These are phyloP conservation scores for Gobio occitaniae DNA, from an alignment of 2,797 vertebrate species.

Conservation along the genomic window DNA sequence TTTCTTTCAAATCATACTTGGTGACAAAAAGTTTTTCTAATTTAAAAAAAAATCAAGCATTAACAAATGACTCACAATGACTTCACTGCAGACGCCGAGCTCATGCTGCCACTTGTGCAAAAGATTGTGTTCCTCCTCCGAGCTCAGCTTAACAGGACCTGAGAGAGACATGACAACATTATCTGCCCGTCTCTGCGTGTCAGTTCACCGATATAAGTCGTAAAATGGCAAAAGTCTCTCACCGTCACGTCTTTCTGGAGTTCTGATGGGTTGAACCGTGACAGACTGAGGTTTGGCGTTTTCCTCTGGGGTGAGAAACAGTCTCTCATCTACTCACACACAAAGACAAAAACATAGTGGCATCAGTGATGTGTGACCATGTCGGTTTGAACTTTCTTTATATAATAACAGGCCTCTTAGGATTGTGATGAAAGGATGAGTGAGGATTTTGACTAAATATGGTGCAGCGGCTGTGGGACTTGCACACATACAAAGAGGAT, in stretches of 20 bases:
- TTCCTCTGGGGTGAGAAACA: conserved; percentile 13
- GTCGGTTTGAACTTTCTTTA: background rate
- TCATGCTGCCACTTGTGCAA: conserved; percentile 89
- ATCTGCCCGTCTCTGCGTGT: background rate
- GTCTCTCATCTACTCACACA: conserved; percentile 26
- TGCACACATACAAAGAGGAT: conserved; percentile 29
- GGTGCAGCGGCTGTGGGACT: conserved; percentile 41
- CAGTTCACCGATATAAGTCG: background rate
- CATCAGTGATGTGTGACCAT: background rate
- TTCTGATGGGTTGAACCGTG: conserved; percentile 5
- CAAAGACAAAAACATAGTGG: background rate
- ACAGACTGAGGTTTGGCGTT: background rate
- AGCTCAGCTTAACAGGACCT: conserved; percentile 60
- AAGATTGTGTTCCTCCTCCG: conserved; percentile 77
- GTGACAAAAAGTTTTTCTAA: background rate
- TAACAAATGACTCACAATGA: conserved; percentile 83
- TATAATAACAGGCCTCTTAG: conserved; percentile 46
- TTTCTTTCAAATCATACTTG: background rate
- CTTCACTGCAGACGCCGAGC: conserved; percentile 89
- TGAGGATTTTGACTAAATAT: conserved; percentile 51
- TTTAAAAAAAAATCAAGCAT: background rate
- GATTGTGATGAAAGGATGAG: conserved; percentile 48
- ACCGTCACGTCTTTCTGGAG: conserved; percentile 24
- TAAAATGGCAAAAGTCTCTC: background rate
- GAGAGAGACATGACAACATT: conserved; percentile 36